Conservation (phyloP, 2,888 invertebrate genomes). For the Zele albiditarsus region DNA sequence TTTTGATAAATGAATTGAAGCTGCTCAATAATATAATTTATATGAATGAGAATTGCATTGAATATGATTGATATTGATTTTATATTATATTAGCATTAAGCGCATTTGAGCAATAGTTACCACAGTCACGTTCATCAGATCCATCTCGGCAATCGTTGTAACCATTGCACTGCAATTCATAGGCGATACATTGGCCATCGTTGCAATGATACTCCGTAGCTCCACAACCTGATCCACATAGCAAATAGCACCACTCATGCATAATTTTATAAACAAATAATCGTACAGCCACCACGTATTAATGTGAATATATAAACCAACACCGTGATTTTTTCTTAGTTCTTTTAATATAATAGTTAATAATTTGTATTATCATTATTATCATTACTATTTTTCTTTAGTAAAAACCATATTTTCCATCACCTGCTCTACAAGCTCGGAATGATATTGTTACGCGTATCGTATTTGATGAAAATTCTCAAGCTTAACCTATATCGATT, state of each 20-base stretch:
- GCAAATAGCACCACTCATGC: conserved; percentile 65
- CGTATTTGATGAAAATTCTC: conserved; percentile 20
- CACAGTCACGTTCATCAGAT: conserved; percentile 76
- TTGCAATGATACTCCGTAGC: conserved; percentile 74
- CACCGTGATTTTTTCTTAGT: conserved; percentile 5
- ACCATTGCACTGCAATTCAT: conserved; percentile 77
- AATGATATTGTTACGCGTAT: conserved; percentile 18
- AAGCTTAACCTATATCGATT: conserved; percentile 30
- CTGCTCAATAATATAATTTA: conserved; percentile 26
- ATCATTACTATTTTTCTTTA: neutral
- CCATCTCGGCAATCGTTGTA: conserved; percentile 76
- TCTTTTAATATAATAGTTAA: neutral
- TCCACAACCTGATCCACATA: conserved; percentile 73
- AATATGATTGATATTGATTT: conserved; percentile 37
- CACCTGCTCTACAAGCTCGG: conserved; percentile 26
- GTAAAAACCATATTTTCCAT: conserved; percentile 13
- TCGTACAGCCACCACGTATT: conserved; percentile 43
- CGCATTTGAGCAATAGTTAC: conserved; percentile 62
- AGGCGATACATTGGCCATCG: conserved; percentile 77
- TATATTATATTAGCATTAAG: conserved; percentile 25
- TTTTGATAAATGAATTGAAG: neutral
- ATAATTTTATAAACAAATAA: conserved; percentile 54
- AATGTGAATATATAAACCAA: conserved; percentile 1
- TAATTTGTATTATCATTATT: neutral
- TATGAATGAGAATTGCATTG: conserved; percentile 8